A percentile compares a stretch with the other conserved stretches of the same genome.
Conservation (phyloP, 2,113 vertebrate genomes). For the Alexandromys fortis region DNA sequence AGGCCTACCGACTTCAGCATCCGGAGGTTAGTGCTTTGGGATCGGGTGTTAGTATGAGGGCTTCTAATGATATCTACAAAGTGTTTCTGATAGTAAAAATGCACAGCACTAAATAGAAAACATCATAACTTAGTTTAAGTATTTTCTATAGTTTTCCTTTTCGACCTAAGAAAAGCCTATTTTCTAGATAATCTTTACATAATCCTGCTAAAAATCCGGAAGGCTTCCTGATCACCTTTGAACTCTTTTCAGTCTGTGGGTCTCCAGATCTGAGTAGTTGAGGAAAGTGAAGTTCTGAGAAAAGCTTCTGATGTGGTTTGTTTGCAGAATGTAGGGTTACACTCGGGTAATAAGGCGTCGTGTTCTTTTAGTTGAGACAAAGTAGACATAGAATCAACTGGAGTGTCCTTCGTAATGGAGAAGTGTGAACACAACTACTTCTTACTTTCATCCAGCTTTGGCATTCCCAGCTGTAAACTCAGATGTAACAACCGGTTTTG, state of each 20-base stretch:
- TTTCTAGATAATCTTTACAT: background rate
- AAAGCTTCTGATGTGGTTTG: constrained; percentile 27
- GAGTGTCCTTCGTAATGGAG: background rate
- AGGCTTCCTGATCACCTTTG: background rate
- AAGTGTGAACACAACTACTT: background rate
- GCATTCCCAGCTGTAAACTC: background rate
- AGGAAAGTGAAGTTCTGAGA: constrained; percentile 20
- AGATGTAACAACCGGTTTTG: too few relatives aligned
- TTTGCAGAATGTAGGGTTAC: background rate
- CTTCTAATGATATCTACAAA: constrained; percentile 2
- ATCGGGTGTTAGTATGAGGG: background rate
- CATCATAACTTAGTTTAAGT: background rate
- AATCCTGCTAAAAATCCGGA: background rate
- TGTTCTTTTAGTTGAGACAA: constrained; percentile 23
- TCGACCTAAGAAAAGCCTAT: background rate
- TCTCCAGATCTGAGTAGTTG: constrained; percentile 7
- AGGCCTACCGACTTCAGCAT: background rate
- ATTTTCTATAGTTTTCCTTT: background rate
- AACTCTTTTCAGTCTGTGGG: background rate
- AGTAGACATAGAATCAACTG: background rate
- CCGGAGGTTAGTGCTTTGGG: background rate
- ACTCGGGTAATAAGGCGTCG: background rate
- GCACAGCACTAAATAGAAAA: background rate
- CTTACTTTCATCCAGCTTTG: background rate
- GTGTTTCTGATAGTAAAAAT: background rate